A percentile compares a stretch with the other conserved stretches of the same genome.
These are phyloP conservation scores for Gambusia yucatana DNA, from an alignment of 2,797 vertebrate species.

Conservation along the genomic window DNA sequence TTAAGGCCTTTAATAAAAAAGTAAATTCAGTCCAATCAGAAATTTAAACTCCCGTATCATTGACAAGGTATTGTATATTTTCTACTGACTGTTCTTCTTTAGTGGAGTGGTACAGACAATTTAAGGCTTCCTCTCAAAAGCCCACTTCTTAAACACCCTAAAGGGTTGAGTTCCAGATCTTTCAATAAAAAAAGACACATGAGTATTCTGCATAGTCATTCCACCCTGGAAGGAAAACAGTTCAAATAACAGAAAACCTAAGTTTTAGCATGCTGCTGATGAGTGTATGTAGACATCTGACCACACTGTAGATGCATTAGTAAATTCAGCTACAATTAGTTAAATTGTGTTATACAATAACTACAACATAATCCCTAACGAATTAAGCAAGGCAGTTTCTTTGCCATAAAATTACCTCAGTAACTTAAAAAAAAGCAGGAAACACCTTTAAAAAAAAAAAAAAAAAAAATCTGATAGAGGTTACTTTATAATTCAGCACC, in stretches of 20 bases:
- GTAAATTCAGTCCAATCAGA: neutral
- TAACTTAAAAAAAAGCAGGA: conserved; percentile 49
- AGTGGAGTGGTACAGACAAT: neutral
- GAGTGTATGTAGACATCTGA: neutral
- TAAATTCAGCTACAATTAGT: conserved; percentile 57
- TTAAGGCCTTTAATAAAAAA: neutral
- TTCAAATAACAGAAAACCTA: neutral
- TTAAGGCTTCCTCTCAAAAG: neutral
- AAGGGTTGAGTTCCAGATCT: neutral
- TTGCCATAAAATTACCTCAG: conserved; percentile 43
- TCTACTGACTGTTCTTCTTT: neutral
- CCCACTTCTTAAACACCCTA: neutral
- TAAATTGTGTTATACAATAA: conserved; percentile 79
- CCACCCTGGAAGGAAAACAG: neutral
- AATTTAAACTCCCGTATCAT: neutral
- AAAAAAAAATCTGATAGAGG: conserved; percentile 22
- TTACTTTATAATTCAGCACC: conserved; percentile 55
- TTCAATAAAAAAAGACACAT: neutral
- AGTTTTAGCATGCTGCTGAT: neutral
- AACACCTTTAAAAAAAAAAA: conserved; percentile 5
- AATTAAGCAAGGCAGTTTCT: conserved; percentile 52
- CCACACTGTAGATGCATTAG: conserved; percentile 27
- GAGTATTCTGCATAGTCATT: neutral
- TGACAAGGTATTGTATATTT: neutral
- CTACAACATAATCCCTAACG: conserved; percentile 72